phyloP scores from a whole-genome alignment of 1,140 invertebrate species.

The Anastatus disparis region DNA sequence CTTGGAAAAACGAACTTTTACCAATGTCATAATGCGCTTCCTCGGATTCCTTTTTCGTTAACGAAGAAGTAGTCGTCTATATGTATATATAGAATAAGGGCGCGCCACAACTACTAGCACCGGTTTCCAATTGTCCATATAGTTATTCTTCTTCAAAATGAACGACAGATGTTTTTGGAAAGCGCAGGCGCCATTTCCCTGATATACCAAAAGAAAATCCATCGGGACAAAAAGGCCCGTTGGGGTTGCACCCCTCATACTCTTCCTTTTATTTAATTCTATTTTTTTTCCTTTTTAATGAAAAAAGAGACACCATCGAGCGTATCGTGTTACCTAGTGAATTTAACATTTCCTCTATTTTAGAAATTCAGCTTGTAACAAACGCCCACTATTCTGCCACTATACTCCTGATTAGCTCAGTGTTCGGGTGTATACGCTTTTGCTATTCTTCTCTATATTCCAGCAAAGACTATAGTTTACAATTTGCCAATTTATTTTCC shows the following conservation, averaged over 20 bases:
- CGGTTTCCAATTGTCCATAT: slow-evolving; percentile 19
- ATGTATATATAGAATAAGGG: slow-evolving; percentile 1
- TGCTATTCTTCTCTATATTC: background rate
- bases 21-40: no score
- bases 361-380: slow-evolving; percentile 49
- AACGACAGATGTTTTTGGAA: slow-evolving; percentile 63
- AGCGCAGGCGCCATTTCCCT: slow-evolving; percentile 50
- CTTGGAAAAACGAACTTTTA: background rate
- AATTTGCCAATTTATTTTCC: slow-evolving; percentile 60
- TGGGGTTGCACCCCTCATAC: slow-evolving; percentile 49
- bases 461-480: slow-evolving; percentile 43
- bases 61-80: background rate
- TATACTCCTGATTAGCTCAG: slow-evolving; percentile 64
- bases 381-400: slow-evolving; percentile 59
- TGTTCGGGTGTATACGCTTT: background rate
- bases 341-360: background rate
- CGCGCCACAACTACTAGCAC: background rate
- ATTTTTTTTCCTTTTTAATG: slow-evolving; percentile 6
- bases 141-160: slow-evolving; percentile 47
- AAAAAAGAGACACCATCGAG: background rate
- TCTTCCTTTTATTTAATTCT: slow-evolving; percentile 51
- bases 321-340: slow-evolving; percentile 12
- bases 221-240: slow-evolving; percentile 46
- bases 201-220: slow-evolving; percentile 46
- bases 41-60: background rate